Evolutionary conservation across 2,888 invertebrate genomes (phyloP).

Genomic region (Cheilosia impressa): DNA sequence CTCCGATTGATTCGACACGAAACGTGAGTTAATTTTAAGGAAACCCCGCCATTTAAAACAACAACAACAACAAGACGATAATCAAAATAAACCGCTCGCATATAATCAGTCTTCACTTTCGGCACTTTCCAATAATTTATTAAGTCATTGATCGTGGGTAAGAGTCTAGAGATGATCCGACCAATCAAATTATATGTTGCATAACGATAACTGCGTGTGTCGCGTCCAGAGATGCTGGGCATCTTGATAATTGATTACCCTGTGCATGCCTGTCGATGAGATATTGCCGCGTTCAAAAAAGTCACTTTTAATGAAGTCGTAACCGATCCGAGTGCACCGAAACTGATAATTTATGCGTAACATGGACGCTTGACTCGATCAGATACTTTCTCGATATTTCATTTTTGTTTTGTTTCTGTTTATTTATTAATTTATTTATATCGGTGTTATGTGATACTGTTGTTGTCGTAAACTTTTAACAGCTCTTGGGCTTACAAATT

Average conservation of each 20-base stretch:
- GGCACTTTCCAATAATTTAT: conserved; percentile 32
- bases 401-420: conserved; percentile 22
- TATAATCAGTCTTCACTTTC: conserved; percentile 8
- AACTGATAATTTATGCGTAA: conserved; percentile 57
- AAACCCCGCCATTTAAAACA: conserved; percentile 18
- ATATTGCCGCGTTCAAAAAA: conserved; percentile 11
- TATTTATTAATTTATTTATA: conserved; percentile 33
- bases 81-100: conserved; percentile 49
- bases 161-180: conserved; percentile 39
- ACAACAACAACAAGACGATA: conserved; percentile 34
- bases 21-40: conserved; percentile 39
- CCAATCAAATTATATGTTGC: conserved; percentile 51
- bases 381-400: conserved; percentile 63
- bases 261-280: conserved; percentile 21
- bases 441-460: conserved; percentile 27
- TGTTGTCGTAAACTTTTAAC: not conserved
- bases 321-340: conserved; percentile 53
- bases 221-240: conserved; percentile 25
- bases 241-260: conserved; percentile 60
- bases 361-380: conserved; percentile 37
- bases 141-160: conserved; percentile 11
- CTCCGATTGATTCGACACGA: conserved; percentile 45
- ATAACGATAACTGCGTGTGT: conserved; percentile 35
- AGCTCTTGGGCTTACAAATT: not conserved
- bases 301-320: conserved; percentile 63